A percentile compares a stretch with the other conserved stretches of the same genome.
These are phyloP conservation scores for Kuschelorhynchus macadamiae DNA, from an alignment of 2,888 invertebrate genomes.

Conservation along the genomic window DNA sequence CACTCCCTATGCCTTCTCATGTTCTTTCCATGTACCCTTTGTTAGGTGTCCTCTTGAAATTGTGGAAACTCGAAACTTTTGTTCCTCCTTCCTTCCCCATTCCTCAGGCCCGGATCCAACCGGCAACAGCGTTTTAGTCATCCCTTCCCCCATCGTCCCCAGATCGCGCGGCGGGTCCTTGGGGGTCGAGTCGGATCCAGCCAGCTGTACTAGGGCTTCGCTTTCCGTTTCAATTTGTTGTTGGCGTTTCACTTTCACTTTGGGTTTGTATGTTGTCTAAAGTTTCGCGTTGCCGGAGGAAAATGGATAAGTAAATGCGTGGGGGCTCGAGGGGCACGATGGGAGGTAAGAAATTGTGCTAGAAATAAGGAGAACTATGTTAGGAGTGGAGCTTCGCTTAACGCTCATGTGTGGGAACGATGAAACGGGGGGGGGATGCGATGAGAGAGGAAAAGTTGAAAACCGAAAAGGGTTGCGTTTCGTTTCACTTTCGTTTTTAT, in stretches of 20 bases:
- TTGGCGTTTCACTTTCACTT: constrained; percentile 46
- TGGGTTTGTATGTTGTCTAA: constrained; percentile 40
- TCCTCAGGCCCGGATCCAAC: neutral
- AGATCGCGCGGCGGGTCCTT: constrained; percentile 6
- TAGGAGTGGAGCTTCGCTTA: constrained; percentile 47
- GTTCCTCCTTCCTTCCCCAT: constrained; percentile 8
- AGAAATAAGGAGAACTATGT: constrained; percentile 50
- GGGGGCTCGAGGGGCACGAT: constrained; percentile 8
- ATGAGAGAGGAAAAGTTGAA: constrained; percentile 11
- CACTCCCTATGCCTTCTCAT: too few relatives aligned
- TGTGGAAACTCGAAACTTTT: constrained; percentile 29
- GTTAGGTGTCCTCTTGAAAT: too few relatives aligned
- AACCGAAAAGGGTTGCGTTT: constrained; percentile 27
- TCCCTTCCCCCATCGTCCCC: constrained; percentile 13
- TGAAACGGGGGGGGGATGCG: constrained; percentile 18
- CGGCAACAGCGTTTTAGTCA: constrained; percentile 25
- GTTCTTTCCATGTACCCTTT: too few relatives aligned
- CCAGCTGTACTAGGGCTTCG: constrained; percentile 46
- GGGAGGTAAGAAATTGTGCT: constrained; percentile 44
- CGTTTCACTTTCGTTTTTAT: constrained; percentile 17
- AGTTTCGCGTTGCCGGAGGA: constrained; percentile 42
- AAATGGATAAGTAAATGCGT: constrained; percentile 11
- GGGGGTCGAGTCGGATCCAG: constrained; percentile 37
- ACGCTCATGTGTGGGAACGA: constrained; percentile 19
- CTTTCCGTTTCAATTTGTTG: constrained; percentile 47